A percentile compares a stretch with the other conserved stretches of the same genome.
phyloP scores from a whole-genome alignment of 1,140 invertebrate species.

The Rhyacophila brunnea region DNA sequence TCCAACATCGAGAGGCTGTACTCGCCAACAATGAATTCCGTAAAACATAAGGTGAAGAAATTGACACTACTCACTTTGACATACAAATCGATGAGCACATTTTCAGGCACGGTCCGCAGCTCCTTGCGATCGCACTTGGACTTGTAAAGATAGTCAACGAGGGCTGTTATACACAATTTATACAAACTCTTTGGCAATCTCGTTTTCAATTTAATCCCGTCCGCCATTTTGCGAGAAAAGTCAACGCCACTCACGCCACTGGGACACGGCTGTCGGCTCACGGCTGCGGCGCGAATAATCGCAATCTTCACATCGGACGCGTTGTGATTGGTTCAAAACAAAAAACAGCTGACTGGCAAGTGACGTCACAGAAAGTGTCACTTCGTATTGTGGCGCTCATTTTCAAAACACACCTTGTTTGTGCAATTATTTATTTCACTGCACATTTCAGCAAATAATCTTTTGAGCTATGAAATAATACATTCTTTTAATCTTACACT shows the following conservation, averaged over 20 bases:
- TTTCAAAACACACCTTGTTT: no score
- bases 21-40: no score
- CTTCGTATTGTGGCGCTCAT: no score
- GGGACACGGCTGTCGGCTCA: constrained; percentile 41
- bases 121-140: constrained; percentile 49
- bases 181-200: constrained; percentile 58
- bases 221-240: constrained; percentile 54
- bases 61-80: constrained; percentile 57
- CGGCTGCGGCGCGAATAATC: constrained; percentile 24
- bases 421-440: no score
- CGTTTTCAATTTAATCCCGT: constrained; percentile 43
- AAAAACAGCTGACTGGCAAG: constrained; percentile 23
- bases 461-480: no score
- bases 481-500: no score
- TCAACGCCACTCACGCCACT: constrained; percentile 3
- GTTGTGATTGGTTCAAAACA: constrained; percentile 25
- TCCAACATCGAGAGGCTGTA: no score
- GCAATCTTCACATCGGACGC: constrained; percentile 35
- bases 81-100: constrained; percentile 65
- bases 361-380: constrained; percentile 5
- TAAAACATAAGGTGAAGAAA: constrained; percentile 13
- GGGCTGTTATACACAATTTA: constrained; percentile 54
- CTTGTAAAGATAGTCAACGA: constrained; percentile 52
- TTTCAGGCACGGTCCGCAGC: constrained; percentile 54
- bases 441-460: no score